A percentile compares a stretch with the other conserved stretches of the same genome.
phyloP scores from a whole-genome alignment of 2,888 invertebrate genomes.

The Litoditis marina region DNA sequence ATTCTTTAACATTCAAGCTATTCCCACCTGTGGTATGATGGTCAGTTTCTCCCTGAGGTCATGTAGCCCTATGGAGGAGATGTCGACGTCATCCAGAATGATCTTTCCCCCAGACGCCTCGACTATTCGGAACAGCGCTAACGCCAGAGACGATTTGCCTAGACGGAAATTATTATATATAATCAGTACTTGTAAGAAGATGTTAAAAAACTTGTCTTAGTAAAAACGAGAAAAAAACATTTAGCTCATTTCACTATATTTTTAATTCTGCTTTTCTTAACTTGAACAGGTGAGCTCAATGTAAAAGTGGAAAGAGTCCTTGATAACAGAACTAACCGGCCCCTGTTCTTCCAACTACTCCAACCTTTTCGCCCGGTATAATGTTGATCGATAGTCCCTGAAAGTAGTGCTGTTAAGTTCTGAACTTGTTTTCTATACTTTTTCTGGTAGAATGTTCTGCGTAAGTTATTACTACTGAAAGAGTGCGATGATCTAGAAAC shows the following conservation, averaged over 20 bases:
- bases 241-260: too few species aligned
- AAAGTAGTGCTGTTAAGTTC: conserved; percentile 58
- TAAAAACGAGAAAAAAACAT: too few species aligned
- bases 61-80: conserved; percentile 74
- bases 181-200: background rate
- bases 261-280: background rate
- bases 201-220: too few species aligned
- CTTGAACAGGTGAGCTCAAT: too few species aligned
- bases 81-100: conserved; percentile 48
- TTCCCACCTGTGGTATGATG: conserved; percentile 70
- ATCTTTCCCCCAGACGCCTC: conserved; percentile 55
- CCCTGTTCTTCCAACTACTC: conserved; percentile 64
- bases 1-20: conserved; percentile 22
- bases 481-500: too few species aligned
- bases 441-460: too few species aligned
- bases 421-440: too few species aligned
- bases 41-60: conserved; percentile 79
- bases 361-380: conserved; percentile 67
- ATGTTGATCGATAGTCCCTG: conserved; percentile 67
- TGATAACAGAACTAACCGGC: too few species aligned
- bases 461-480: too few species aligned
- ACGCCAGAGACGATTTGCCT: conserved; percentile 59
- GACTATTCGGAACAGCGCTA: conserved; percentile 60
- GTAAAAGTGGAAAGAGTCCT: too few species aligned
- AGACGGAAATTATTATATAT: conserved; percentile 30